A percentile compares a stretch with the other conserved stretches of the same genome.
Conservation (phyloP, 2,888 invertebrate species). For the Trissolcus brochymenae region DNA sequence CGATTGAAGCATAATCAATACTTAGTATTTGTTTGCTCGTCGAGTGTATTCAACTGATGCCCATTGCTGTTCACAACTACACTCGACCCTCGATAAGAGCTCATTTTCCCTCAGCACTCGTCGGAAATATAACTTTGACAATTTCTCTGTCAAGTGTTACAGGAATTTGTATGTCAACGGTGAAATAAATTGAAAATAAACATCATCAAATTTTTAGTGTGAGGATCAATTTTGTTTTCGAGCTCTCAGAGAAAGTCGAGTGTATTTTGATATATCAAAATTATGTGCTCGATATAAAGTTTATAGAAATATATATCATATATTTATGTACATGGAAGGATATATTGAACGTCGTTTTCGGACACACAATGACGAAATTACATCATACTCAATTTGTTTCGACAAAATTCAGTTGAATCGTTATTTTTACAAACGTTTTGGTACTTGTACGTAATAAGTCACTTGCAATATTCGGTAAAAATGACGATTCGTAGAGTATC, state of each 20-base stretch:
- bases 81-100: background rate
- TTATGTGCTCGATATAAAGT: slow-evolving; percentile 34
- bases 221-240: no score
- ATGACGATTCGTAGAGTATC: slow-evolving; percentile 28
- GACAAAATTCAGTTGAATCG: slow-evolving; percentile 22
- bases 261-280: slow-evolving; percentile 31
- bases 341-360: slow-evolving; percentile 45
- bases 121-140: slow-evolving; percentile 10
- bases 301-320: slow-evolving; percentile 46
- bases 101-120: no score
- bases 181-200: background rate
- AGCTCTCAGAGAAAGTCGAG: no score
- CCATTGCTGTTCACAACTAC: slow-evolving; percentile 23
- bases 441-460: background rate
- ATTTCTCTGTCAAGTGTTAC: background rate
- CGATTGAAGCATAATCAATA: slow-evolving; percentile 1
- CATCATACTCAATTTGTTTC: slow-evolving; percentile 18
- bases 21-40: no score
- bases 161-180: no score
- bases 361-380: slow-evolving; percentile 37
- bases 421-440: slow-evolving; percentile 24
- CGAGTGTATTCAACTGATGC: slow-evolving; percentile 10
- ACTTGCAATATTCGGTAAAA: slow-evolving; percentile 12
- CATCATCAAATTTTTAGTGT: no score
- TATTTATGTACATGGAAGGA: slow-evolving; percentile 57